phyloP scores from a whole-genome alignment of 2,113 vertebrate genomes.

The Apteryx mantelli region DNA sequence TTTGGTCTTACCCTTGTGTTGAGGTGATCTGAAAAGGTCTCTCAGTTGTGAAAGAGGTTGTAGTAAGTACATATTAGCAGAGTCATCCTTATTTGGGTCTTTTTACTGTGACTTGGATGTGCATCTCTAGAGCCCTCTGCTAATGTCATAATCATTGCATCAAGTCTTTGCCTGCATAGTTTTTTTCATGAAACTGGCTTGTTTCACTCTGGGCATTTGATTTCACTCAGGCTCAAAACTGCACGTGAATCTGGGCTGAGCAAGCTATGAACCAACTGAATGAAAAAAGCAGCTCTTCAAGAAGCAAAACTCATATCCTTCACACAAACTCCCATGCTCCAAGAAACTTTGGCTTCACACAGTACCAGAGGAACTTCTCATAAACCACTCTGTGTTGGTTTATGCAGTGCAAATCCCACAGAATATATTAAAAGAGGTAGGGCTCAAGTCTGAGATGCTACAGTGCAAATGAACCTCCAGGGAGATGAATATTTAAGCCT shows the following conservation, averaged over 20 bases:
- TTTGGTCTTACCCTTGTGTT: neutral
- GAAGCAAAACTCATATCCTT: neutral
- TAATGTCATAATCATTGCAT: neutral
- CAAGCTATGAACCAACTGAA: neutral
- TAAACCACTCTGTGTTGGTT: neutral
- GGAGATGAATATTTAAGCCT: neutral
- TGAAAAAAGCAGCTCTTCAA: neutral
- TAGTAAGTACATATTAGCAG: neutral
- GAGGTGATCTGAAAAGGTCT: neutral
- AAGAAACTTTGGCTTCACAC: neutral
- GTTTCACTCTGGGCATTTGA: neutral
- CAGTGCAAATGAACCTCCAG: neutral
- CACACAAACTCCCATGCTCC: neutral
- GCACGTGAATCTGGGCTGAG: neutral
- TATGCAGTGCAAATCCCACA: conserved; percentile 8
- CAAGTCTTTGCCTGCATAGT: neutral
- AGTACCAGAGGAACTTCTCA: neutral
- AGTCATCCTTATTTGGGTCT: neutral
- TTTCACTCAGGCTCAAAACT: neutral
- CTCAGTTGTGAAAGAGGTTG: neutral
- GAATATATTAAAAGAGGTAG: conserved; percentile 40
- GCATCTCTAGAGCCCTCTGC: neutral
- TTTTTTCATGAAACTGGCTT: neutral
- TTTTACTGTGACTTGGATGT: neutral
- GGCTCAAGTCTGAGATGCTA: neutral